phyloP scores from a whole-genome alignment of 2,797 vertebrate species.

The Cichlasoma orientale region DNA sequence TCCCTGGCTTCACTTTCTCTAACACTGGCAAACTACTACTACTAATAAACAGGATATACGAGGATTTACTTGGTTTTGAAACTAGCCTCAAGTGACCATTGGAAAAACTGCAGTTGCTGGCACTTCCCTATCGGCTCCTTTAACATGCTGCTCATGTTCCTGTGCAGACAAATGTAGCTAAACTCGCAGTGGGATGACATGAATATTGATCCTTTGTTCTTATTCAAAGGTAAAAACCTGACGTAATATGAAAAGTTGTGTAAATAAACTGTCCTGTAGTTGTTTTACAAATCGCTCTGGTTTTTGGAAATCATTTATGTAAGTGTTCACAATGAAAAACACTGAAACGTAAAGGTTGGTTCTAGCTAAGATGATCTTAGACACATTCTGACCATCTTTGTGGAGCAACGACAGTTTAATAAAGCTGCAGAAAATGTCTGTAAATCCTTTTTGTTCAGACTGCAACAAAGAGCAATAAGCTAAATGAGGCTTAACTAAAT shows the following conservation, averaged over 20 bases:
- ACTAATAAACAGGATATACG: no score
- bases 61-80: neutral
- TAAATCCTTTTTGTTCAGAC: neutral
- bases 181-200: neutral
- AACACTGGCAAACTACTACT: no score
- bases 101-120: no score
- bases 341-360: neutral
- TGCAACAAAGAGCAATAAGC: neutral
- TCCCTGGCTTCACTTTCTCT: no score
- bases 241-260: neutral
- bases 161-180: neutral
- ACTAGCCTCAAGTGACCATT: rapidly evolving
- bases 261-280: rapidly evolving
- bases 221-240: rapidly evolving
- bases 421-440: neutral
- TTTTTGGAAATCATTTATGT: neutral
- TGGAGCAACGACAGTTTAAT: neutral
- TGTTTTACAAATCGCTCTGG: rapidly evolving
- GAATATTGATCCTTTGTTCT: rapidly evolving
- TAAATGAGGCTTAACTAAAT: neutral
- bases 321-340: neutral
- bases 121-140: no score
- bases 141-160: neutral
- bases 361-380: no score
- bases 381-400: neutral